Evolutionary conservation across 1,140 invertebrate genomes (phyloP), one percentile per base, ranked within the genome.

Genomic region (Drosophila watanabei): DNA sequence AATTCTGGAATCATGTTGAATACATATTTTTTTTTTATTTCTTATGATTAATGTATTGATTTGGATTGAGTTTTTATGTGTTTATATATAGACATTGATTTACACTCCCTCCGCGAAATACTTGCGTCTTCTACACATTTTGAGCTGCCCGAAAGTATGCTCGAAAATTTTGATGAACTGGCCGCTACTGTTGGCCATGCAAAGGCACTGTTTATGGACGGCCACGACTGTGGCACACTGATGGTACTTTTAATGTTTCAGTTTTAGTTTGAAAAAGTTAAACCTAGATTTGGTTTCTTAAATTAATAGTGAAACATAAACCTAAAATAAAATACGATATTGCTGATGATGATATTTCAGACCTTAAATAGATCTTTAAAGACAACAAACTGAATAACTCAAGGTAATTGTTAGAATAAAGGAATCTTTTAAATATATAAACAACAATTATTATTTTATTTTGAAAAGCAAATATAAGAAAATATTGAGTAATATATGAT

Each of bases 61-160:
- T 30, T n/a, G 0, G 5, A 18, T 52, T 18, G 0, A 18, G 16
- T 32, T 18, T 32, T 7, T 18, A 20, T 20, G 2, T 14, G 13
- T 11, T 20, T 20, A 7, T 5, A 24, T 8, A 24, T 2, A 24
- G 24, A 2, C 24, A 24, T 24, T 24, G 24, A 24, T 39, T 16
- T 46, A 24, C 20, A 14, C 8, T 20, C 2, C 0, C 18, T 14
- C 4, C 0, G 11, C 16, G 37, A 5, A 24, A 30, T 28, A 10
- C 14, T 43, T 37, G 20, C 18, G 39, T 45, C 32, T 30, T 66
- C 46, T 24, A n/a, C 30, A 20, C 11, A 0, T 6, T 4, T 43
- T n/a, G 8, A 54, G 35, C 63, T 49, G 85, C 85, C 78, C 30
- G 14, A 66, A 79, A 89, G 85, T 75, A 82, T 88, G 85, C 86